Percentiles rank a stretch among this genome's conserved stretches.
Conservation (phyloP, 2,113 vertebrate genomes). For the Microtus richardsoni region DNA sequence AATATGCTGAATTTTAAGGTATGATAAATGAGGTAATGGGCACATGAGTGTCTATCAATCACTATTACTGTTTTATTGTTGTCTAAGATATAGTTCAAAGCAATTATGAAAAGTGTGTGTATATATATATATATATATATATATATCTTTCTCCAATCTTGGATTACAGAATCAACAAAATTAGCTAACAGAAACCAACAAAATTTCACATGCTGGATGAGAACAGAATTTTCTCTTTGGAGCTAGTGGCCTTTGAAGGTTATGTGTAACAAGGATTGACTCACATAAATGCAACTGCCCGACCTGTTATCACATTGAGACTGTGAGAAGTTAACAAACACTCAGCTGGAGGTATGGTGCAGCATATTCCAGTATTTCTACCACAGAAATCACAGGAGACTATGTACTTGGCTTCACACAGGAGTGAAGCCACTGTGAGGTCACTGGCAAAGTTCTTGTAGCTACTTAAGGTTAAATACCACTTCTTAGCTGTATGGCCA, state of each 20-base stretch:
- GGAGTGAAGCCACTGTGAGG: neutral
- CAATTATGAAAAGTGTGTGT: neutral
- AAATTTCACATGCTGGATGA: neutral
- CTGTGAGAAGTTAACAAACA: neutral
- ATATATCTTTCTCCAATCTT: neutral
- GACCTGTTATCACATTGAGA: neutral
- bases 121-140: neutral
- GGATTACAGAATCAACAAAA: neutral
- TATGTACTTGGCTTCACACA: fast-evolving
- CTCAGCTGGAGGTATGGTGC: neutral
- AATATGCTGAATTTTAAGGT: neutral
- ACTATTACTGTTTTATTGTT: neutral
- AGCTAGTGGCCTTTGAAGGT: neutral
- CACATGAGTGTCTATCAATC: neutral
- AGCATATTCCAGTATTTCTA: neutral
- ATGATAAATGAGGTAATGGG: neutral
- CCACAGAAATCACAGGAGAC: neutral
- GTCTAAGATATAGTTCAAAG: neutral
- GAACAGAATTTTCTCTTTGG: neutral
- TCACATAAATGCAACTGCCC: neutral
- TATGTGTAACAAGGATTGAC: neutral
- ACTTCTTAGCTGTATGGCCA: neutral
- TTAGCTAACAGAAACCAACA: neutral
- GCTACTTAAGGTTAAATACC: neutral
- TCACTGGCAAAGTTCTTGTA: neutral